These are phyloP conservation scores for Anthrax anthrax DNA, from an alignment of 2,888 invertebrate species.

Conservation along the genomic window DNA sequence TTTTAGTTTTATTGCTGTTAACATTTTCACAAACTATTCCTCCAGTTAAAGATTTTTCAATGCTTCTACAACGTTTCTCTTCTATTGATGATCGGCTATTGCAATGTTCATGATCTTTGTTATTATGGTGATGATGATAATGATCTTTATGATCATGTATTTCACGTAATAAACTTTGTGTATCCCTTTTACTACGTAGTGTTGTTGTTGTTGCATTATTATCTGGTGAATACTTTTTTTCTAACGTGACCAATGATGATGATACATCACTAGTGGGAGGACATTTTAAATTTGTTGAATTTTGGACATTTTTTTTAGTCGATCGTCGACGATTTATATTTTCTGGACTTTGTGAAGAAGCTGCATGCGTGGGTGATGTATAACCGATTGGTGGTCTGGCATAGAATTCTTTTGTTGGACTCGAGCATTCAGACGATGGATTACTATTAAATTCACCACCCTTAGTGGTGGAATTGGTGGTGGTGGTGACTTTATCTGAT, in stretches of 20 bases:
- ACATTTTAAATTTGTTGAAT: too few species aligned
- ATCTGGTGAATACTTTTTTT: too few species aligned
- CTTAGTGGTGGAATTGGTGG: slow-evolving; percentile 19
- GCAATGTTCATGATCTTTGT: too few species aligned
- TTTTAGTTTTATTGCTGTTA: neutral
- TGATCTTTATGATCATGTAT: too few species aligned
- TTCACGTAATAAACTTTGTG: slow-evolving; percentile 52
- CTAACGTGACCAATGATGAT: too few species aligned
- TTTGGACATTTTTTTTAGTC: slow-evolving; percentile 45
- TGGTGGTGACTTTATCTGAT: slow-evolving; percentile 6
- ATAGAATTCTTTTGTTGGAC: slow-evolving; percentile 13
- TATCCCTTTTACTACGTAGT: slow-evolving; percentile 54
- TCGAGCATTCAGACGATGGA: slow-evolving; percentile 2
- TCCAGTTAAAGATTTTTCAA: neutral
- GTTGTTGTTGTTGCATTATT: too few species aligned
- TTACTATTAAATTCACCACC: slow-evolving; percentile 16
- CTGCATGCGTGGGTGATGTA: slow-evolving; percentile 23
- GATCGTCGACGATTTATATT: slow-evolving; percentile 27
- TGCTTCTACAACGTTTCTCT: slow-evolving; percentile 18
- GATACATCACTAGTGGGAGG: too few species aligned
- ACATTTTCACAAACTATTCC: neutral
- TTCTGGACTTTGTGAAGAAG: slow-evolving; percentile 17
- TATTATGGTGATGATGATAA: too few species aligned
- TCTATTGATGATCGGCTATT: slow-evolving; percentile 26
- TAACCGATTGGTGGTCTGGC: slow-evolving; percentile 28